These are phyloP conservation scores for Pitangus sulphuratus DNA, from an alignment of 2,797 vertebrate species.

Conservation along the genomic window DNA sequence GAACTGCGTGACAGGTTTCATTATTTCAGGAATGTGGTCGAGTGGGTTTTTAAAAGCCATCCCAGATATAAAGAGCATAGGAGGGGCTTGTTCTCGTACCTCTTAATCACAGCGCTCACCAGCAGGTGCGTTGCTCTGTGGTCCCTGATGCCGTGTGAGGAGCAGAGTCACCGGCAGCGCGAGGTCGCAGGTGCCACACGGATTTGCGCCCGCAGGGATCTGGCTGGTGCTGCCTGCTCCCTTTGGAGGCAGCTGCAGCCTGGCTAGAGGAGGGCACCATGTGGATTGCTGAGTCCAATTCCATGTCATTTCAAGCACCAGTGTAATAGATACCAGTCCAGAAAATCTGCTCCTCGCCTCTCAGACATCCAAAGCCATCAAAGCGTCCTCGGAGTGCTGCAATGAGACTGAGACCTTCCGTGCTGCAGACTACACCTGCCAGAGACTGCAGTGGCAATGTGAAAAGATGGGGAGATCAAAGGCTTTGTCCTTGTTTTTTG, in stretches of 20 bases:
- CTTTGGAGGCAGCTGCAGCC: background rate
- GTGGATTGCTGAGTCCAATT: background rate
- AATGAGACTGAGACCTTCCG: background rate
- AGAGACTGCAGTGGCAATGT: fast-evolving
- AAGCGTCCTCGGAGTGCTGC: background rate
- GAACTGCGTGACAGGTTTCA: background rate
- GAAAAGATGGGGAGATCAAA: background rate
- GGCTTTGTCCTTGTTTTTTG: background rate
- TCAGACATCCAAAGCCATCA: fast-evolving
- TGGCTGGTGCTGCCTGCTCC: background rate
- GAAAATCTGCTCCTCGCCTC: background rate
- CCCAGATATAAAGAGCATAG: background rate
- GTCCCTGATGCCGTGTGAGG: background rate
- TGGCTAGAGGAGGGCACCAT: background rate
- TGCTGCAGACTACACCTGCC: background rate
- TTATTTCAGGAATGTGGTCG: background rate
- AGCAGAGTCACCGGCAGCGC: background rate
- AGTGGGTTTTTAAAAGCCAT: background rate
- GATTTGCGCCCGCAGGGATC: fast-evolving
- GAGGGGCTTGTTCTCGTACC: background rate
- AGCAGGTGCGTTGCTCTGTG: background rate
- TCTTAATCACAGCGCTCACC: background rate
- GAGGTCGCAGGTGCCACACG: background rate
- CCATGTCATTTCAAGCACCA: background rate
- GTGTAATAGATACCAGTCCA: fast-evolving